These are phyloP conservation scores for Suricata suricatta DNA, from an alignment of 2,113 vertebrate species.

Conservation along the genomic window DNA sequence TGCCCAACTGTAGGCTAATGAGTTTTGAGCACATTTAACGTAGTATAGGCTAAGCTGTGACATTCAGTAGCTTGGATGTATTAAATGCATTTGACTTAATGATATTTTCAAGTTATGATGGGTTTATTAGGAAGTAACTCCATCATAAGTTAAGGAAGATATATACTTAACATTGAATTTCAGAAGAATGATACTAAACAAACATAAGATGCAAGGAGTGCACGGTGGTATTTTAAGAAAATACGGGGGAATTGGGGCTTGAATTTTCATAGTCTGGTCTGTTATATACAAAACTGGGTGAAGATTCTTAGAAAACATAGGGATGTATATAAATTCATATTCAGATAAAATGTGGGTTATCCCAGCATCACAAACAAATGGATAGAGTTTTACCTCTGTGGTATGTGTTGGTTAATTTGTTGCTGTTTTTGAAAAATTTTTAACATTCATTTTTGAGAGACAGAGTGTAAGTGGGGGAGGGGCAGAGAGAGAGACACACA, in stretches of 20 bases:
- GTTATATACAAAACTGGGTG: background rate
- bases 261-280: background rate
- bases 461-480: too few relatives aligned
- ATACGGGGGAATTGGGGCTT: background rate
- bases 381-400: background rate
- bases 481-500: too few relatives aligned
- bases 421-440: too few relatives aligned
- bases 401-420: background rate
- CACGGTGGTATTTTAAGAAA: background rate
- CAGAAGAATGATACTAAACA: background rate
- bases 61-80: background rate
- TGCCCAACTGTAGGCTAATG: background rate
- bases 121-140: background rate
- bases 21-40: background rate
- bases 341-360: background rate
- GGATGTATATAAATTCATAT: background rate
- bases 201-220: background rate
- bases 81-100: background rate
- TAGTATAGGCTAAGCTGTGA: background rate
- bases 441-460: too few relatives aligned
- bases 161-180: background rate
- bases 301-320: slow-evolving; percentile 25
- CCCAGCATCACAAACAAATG: background rate
- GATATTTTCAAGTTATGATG: background rate
- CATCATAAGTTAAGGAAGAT: background rate